Base-by-base conservation (phyloP, 2,797 vertebrate genomes). In the Balearica regulorum region DNA sequence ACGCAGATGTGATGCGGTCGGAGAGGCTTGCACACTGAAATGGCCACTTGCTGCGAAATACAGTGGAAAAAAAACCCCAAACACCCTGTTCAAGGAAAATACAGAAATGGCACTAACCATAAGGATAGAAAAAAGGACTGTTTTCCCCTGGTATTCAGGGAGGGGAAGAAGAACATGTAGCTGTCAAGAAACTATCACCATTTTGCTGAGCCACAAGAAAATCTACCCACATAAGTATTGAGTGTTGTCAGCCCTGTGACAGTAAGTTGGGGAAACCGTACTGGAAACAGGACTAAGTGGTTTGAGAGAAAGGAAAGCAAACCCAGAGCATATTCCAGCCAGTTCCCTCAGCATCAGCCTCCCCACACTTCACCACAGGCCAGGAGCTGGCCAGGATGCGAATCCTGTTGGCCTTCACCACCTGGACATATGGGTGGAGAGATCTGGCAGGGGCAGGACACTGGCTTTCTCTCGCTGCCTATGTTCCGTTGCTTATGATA, bases 171-270 rank as follows among this genome's bases (percentile, higher is more conserved):
- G 24, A 87, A 66, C 2, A 0, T 26, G 33, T 22, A 53, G 66
- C 24, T 26, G 24, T 73, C 70, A 94, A 61, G 61, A 73, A 92
- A 60, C n/a, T 33, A 13, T 43, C 60, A 75, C 20, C 39, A 10
- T 80, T 92, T 73, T 77, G 80, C 88, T 95, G 86, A 92, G 53
- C 65, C n/a, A 73, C 15, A 70, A 94, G 48, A 72, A 91, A 89
- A 70, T 62, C 71, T 61, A 65, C 53, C 51, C 68, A 87, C 43
- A 0, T 41, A 91, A 83, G 25, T 10, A 16, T 7, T 46, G 71
- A 66, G 48, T 60, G 64, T 58, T 72, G 64, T 90, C 79, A 87
- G 48, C 51, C 49, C 6, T 0, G 10, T 78, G 83, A 83, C 75
- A 48, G 51, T 80, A 85, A 90, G 16, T 2, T 37, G 75, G 29